Base-by-base conservation (phyloP, 2,797 vertebrate genomes). In the Tiaroga cobitis region DNA sequence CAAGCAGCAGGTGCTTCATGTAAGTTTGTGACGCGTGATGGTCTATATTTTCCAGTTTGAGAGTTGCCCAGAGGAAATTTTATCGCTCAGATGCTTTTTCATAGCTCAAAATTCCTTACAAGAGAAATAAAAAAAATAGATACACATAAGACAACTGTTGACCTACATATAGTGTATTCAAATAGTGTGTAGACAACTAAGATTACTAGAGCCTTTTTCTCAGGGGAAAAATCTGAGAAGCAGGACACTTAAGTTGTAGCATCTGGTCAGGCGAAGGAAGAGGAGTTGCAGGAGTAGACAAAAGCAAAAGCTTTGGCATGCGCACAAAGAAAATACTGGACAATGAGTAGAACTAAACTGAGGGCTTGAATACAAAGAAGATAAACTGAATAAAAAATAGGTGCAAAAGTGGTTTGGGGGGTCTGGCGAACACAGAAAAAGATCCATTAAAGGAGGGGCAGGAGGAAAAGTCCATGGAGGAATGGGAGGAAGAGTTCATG, bases 1-100 rank as follows among this genome's bases (percentile, higher is more conserved):
- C 76, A 34, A 39, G 39, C 13, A 70, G 65, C 54, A 63, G 83
- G 83, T 72, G 67, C 54, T 59, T 73, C 21, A 5, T 70, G 51
- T 49, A 54, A 32, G 65, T 69, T 69, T 69, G 63, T 24, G 63
- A 51, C 29, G n/a, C 1, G 1, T 51, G 43, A 51, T n/a, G 43
- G n/a, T 78, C 59, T 24, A 56, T 84, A 56, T 79, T 79, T 70
- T 69, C 26, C 37, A 78, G 34, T 29, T 34, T 24, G 10, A 69
- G 39, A 78, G 49, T 13, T 43, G 9, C 37, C 26, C 49, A 32
- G 49, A 70, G 37, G n/a, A 79, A n/a, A 78, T 59, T 3, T 1
- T 21, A 43, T 29, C 39, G 0, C 39, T 61, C 39, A 49, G 26
- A 80, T 83, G n/a, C 8, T 34, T 4, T 46, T 32, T 26, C 8